phyloP scores from a whole-genome alignment of 2,113 vertebrate species.

The zebrafish (Danio rerio) region DNA sequence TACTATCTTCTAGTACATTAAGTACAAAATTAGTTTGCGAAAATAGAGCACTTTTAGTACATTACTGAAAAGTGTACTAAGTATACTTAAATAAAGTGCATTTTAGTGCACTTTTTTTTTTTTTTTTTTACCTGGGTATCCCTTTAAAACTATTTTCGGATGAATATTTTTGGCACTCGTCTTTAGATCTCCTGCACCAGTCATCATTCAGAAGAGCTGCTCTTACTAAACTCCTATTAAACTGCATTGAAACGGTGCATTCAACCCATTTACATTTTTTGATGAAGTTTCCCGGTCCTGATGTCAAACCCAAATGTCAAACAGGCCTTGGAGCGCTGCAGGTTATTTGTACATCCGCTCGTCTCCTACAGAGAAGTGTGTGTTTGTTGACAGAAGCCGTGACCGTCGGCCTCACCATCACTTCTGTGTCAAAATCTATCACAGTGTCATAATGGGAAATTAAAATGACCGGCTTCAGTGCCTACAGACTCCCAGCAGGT shows the following conservation, averaged over 20 bases:
- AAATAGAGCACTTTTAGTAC: no score
- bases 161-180: neutral
- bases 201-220: neutral
- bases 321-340: neutral
- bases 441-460: neutral
- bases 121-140: no score
- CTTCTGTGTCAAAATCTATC: neutral
- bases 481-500: neutral
- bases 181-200: neutral
- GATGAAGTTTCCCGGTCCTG: neutral
- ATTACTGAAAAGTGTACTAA: no score
- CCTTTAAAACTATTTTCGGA: no score
- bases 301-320: constrained; percentile 14
- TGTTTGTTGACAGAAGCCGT: neutral
- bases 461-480: neutral
- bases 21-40: no score
- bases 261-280: constrained; percentile 3
- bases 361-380: neutral
- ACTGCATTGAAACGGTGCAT: neutral
- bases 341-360: neutral
- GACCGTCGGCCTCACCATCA: neutral
- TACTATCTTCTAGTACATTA: no score
- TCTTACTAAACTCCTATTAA: neutral
- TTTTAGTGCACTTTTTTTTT: no score
- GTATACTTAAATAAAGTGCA: no score